Base-by-base conservation (phyloP, 2,113 vertebrate genomes). In the Albula glossodonta region DNA sequence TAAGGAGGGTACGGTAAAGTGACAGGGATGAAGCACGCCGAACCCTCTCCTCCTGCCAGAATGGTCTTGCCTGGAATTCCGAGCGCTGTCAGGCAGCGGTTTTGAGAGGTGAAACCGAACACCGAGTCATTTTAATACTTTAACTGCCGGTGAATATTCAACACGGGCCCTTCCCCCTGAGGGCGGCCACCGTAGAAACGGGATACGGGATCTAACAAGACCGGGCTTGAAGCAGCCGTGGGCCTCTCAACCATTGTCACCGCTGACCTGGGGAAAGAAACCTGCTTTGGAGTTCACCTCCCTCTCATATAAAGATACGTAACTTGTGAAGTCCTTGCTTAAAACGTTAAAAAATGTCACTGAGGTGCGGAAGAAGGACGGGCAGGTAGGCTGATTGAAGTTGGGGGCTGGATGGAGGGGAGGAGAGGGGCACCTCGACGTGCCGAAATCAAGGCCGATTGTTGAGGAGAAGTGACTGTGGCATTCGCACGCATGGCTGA, bases 51-150 rank as follows among this genome's bases (percentile, higher is more conserved):
- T 31, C 49, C 78, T 51, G 78, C 56, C 78, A 81, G 84, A 85
- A 85, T 66, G 78, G 84, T 85, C 84, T 85, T 85, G 84, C 57
- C 84, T 66, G 84, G 84, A 85, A 85, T 80, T 41, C 56, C 78
- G 57, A 6, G 17, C 48, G 53, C 48, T 85, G 84, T 80, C 78
- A 57, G 84, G 84, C 84, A 85, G 78, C 56, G 9, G 80, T 79
- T 74, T 3, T 87, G 86, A 77, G 84, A 84, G 15, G 57, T 53
- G 86, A 87, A 87, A 84, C 86, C 80, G n/a, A 41, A 80, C 52
- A 79, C 57, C 70, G 77, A 80, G 81, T 87, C 78, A 84, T 81
- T 84, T 60, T 83, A 63, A 74, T 53, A 77, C 83, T 57, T 84
- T 81, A 81, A 81, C 86, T 87, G 83, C 57, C 60, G 31, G 86